phyloP scores from a whole-genome alignment of 2,797 vertebrate genomes.

The Rhinogobio ventralis region DNA sequence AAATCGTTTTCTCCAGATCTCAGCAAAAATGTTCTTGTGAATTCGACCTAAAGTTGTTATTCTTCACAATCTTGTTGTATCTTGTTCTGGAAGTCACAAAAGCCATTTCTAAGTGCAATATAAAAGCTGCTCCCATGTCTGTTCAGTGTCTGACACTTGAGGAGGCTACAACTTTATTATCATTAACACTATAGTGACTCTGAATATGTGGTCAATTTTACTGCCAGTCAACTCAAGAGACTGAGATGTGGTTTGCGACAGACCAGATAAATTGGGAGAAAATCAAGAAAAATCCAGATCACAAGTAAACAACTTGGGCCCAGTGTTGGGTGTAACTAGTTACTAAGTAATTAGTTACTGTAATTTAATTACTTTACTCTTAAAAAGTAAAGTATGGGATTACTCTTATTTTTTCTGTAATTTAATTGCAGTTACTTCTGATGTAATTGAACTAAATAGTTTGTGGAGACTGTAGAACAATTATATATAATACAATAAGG shows the following conservation, averaged over 20 bases:
- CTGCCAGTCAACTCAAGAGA: neutral
- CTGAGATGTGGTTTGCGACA: neutral
- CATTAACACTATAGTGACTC: neutral
- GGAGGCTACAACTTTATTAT: neutral
- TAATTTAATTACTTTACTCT: too few relatives aligned
- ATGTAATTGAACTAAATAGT: too few relatives aligned
- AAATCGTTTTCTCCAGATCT: neutral
- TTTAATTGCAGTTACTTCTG: too few relatives aligned
- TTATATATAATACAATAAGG: too few relatives aligned
- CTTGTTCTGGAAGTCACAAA: conserved; percentile 30
- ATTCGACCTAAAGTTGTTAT: neutral
- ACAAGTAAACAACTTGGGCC: neutral
- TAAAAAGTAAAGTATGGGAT: too few relatives aligned
- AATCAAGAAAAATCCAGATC: neutral
- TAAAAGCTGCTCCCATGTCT: conserved; percentile 7
- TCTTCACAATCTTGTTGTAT: neutral
- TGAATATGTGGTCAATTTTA: conserved; percentile 11
- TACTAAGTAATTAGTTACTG: too few relatives aligned
- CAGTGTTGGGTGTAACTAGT: too few relatives aligned
- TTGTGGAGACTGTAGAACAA: too few relatives aligned
- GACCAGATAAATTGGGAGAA: neutral
- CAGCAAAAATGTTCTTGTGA: neutral
- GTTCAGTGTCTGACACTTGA: conserved; percentile 4
- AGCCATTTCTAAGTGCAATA: conserved; percentile 8
- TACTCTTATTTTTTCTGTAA: too few relatives aligned